These are phyloP conservation scores for Numida meleagris DNA, from an alignment of 2,113 vertebrate species.

Conservation along the genomic window DNA sequence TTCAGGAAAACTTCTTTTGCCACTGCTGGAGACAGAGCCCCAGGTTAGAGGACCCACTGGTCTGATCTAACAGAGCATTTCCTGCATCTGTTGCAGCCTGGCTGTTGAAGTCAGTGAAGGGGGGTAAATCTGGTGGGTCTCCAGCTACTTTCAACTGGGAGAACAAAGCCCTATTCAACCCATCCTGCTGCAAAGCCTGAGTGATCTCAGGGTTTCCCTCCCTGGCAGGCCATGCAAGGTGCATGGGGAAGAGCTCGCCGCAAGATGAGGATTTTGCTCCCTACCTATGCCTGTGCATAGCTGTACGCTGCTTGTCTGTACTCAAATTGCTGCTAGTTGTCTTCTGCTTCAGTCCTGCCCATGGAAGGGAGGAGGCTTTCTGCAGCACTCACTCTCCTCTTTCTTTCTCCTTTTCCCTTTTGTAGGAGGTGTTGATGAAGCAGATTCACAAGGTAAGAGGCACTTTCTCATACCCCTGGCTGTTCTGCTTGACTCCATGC, in stretches of 20 bases:
- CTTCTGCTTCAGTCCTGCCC: neutral
- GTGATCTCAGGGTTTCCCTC: neutral
- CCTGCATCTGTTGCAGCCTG: neutral
- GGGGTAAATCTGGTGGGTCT: neutral
- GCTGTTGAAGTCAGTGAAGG: neutral
- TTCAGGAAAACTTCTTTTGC: neutral
- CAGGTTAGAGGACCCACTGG: neutral
- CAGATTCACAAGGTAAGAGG: conserved; percentile 97
- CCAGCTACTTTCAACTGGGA: neutral
- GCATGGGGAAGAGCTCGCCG: neutral
- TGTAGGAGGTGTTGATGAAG: conserved; percentile 97
- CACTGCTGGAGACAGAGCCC: neutral
- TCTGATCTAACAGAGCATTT: neutral
- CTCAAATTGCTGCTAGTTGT: neutral
- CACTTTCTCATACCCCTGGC: neutral
- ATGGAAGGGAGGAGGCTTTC: neutral
- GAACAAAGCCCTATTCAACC: neutral
- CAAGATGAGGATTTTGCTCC: neutral
- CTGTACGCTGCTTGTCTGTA: neutral
- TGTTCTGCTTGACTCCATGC: neutral
- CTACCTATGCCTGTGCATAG: neutral
- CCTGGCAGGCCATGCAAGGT: neutral
- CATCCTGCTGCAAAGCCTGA: accelerated
- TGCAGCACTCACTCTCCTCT: neutral
- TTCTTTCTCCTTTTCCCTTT: neutral